A percentile compares a stretch with the other conserved stretches of the same genome.
Evolutionary conservation across 2,113 vertebrate genomes (phyloP).

Genomic region (Ardeotis arabs): DNA sequence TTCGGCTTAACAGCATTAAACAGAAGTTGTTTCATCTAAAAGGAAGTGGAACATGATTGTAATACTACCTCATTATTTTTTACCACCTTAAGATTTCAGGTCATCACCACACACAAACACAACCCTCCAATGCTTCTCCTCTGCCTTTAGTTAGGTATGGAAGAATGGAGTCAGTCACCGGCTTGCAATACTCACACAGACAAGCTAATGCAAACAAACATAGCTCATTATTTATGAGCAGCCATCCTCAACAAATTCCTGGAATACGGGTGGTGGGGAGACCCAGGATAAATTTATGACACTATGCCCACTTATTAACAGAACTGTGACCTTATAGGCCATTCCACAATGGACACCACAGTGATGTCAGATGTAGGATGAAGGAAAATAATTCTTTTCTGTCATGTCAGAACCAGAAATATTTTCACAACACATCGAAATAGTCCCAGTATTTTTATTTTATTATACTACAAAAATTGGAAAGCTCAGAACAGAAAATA

Average conservation of each 20-base stretch:
- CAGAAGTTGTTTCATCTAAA: background rate
- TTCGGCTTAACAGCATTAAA: background rate
- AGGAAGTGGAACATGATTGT: background rate
- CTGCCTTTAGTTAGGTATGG: background rate
- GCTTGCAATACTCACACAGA: background rate
- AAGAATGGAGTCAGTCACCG: background rate
- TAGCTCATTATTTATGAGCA: background rate
- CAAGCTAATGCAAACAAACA: background rate
- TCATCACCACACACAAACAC: background rate
- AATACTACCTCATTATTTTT: background rate
- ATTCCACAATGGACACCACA: background rate
- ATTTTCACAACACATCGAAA: background rate
- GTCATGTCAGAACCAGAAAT: background rate
- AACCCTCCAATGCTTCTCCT: background rate
- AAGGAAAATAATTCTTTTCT: background rate
- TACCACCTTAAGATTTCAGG: background rate
- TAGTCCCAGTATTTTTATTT: background rate
- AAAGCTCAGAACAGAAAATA: background rate
- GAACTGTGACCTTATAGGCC: background rate
- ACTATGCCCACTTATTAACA: background rate
- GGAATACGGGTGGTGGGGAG: rapidly evolving
- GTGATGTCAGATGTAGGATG: background rate
- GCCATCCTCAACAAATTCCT: background rate
- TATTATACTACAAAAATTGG: background rate
- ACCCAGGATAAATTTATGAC: background rate